These are phyloP conservation scores for Beaufortia kweichowensis DNA, from an alignment of 2,113 vertebrate genomes.

Conservation along the genomic window DNA sequence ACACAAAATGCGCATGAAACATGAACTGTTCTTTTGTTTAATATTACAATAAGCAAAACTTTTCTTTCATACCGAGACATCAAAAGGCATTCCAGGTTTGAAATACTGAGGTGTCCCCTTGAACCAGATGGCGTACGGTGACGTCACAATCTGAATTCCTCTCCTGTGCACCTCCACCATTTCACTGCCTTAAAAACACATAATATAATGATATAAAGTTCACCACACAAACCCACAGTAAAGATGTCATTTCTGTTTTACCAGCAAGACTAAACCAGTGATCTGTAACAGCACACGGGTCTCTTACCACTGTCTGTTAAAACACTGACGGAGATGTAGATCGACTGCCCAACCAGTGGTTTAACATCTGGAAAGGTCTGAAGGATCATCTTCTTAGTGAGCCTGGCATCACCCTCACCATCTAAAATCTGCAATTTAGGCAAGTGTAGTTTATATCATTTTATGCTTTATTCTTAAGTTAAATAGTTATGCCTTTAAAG, in stretches of 20 bases:
- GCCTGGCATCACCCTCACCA: conserved; percentile 14
- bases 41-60: too few species aligned
- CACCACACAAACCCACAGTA: background rate
- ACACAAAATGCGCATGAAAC: too few species aligned
- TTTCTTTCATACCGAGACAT: conserved; percentile 73
- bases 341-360: conserved; percentile 29
- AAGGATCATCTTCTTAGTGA: conserved; percentile 36
- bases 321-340: conserved; percentile 62
- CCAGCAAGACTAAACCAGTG: too few species aligned
- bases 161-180: conserved; percentile 74
- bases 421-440: conserved; percentile 47
- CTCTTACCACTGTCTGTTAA: conserved; percentile 75
- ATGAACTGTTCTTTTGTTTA: too few species aligned
- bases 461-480: too few species aligned
- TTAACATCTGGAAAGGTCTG: conserved; percentile 31
- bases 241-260: background rate
- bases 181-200: conserved; percentile 75
- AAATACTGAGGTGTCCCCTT: conserved; percentile 79
- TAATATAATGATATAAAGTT: background rate
- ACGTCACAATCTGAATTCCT: conserved; percentile 76
- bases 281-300: too few species aligned
- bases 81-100: conserved; percentile 82
- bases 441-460: background rate
- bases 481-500: too few species aligned
- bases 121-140: conserved; percentile 80